Base-by-base conservation (phyloP, 2,113 vertebrate genomes). In the Corvus moneduloides region DNA sequence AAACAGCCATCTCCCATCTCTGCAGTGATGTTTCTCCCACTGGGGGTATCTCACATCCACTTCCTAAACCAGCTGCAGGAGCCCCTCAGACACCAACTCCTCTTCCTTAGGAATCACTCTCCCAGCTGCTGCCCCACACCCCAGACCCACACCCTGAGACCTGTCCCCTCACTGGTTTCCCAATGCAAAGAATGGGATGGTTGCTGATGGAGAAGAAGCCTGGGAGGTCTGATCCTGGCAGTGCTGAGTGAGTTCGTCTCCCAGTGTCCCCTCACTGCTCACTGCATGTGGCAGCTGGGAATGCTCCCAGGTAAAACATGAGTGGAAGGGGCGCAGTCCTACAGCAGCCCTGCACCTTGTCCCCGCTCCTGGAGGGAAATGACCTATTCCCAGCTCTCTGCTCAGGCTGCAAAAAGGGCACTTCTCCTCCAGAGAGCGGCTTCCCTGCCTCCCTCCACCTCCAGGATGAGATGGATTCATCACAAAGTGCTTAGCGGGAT, bases 381-480 rank as follows among this genome's bases (percentile, higher is more conserved):
- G 10, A 55, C 30, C 63, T 27, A 26, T n/a, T 75, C 72, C 39
- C 35, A 43, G n/a, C 43, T 46, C 64, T 22, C 54, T 49, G 28
- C 75, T 90, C 67, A 10, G 75, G 55, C 88, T 90, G 55, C 23
- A 8, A 28, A 77, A 89, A 63, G 30, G 51, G 21, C 67, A 33
- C 51, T 27, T 51, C 68, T 84, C 41, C 64, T 83, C 54, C 5
- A 15, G 62, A 73, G 41, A 93, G 51, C 8, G 7, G n/a, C 71
- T 76, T 26, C 6, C 1, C 33, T 37, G 64, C 59, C 67, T 80
- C 32, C 64, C 56, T 95, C 26, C 61, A 41, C 72, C 86, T 76
- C 74, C 54, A 4, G 58, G 86, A 75, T 90, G 94, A 80, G 78
- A 95, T 91, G 95, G 89, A 93, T 88, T 80, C 94, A 86, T 96